Evolutionary conservation across 2,113 vertebrate species (phyloP).

Genomic region (Myiozetetes cayanensis): DNA sequence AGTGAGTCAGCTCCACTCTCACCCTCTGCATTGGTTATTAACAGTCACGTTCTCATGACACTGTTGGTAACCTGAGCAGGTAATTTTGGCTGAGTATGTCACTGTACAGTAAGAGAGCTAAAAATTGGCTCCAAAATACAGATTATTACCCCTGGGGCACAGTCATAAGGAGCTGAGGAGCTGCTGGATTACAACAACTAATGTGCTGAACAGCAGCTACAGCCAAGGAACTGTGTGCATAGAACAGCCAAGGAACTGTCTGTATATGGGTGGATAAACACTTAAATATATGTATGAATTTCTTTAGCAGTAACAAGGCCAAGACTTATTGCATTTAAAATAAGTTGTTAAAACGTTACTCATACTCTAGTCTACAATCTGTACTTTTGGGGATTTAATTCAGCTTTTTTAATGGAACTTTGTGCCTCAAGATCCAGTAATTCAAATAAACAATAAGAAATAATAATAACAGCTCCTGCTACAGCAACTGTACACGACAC

Average conservation of each 20-base stretch:
- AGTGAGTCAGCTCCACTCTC: not conserved
- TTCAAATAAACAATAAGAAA: not conserved
- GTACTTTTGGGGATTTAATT: not conserved
- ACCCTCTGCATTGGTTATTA: not conserved
- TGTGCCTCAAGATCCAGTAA: not conserved
- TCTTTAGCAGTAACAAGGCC: not conserved
- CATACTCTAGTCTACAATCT: not conserved
- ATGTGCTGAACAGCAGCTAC: not conserved
- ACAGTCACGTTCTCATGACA: accelerated
- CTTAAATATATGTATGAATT: not conserved
- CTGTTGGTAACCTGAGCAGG: not conserved
- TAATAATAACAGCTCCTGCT: not conserved
- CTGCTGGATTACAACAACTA: not conserved
- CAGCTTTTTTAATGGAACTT: not conserved
- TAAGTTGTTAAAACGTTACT: not conserved
- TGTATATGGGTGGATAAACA: not conserved
- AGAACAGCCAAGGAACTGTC: not conserved
- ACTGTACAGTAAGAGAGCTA: not conserved
- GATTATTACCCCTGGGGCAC: not conserved
- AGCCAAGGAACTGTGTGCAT: not conserved
- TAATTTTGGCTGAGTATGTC: not conserved
- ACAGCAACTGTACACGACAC: not conserved
- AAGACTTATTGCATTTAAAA: not conserved
- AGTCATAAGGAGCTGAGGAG: not conserved
- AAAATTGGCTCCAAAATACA: not conserved